These are phyloP conservation scores for Atta texana DNA, from an alignment of 1,140 invertebrate genomes.

Conservation along the genomic window DNA sequence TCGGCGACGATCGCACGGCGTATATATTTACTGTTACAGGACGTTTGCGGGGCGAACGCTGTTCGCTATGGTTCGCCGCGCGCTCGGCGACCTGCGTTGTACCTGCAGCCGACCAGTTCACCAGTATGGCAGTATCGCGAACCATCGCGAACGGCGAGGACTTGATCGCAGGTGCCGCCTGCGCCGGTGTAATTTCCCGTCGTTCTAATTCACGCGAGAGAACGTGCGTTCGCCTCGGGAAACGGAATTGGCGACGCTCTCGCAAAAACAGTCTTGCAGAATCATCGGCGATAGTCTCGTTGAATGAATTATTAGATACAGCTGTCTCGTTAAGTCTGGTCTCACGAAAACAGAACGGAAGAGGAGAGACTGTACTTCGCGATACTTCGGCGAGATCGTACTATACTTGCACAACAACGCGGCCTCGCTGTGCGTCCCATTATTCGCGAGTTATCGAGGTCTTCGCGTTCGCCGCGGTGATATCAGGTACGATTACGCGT, in stretches of 20 bases:
- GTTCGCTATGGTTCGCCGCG: too few species aligned
- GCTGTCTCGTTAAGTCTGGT: background rate
- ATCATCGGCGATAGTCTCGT: too few species aligned
- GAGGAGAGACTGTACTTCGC: background rate
- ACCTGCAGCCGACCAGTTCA: too few species aligned
- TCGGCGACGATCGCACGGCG: background rate
- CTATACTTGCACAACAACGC: constrained; percentile 2
- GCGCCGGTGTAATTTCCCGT: background rate
- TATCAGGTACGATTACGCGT: background rate
- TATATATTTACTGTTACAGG: background rate
- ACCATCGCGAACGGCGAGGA: background rate
- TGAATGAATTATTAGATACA: too few species aligned
- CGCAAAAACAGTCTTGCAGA: background rate
- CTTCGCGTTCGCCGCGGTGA: background rate
- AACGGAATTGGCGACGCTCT: background rate
- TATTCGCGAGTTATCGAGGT: background rate
- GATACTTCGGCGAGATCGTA: background rate
- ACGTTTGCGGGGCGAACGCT: too few species aligned
- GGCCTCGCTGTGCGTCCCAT: background rate
- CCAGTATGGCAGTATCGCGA: background rate
- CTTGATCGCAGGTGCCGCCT: background rate
- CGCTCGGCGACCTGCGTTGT: too few species aligned
- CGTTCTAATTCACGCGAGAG: background rate
- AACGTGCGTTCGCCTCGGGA: background rate
- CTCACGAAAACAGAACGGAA: background rate